Percentiles rank a stretch among this genome's conserved stretches.
These are phyloP conservation scores for Coryphaenoides rupestris DNA, from an alignment of 2,113 vertebrate species.

Conservation along the genomic window DNA sequence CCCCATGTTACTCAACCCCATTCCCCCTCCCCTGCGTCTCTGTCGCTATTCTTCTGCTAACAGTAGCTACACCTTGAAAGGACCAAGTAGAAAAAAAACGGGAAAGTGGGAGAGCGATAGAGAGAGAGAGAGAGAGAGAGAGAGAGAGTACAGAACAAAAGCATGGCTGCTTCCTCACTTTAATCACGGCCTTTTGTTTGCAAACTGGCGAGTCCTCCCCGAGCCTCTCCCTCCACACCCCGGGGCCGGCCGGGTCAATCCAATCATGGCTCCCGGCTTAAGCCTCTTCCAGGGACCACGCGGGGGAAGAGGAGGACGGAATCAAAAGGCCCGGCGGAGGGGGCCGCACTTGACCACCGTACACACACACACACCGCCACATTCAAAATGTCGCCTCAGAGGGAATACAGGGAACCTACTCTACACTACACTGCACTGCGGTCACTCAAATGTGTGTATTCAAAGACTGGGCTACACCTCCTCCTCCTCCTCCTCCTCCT, in stretches of 20 bases:
- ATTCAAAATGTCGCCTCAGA: too few species aligned
- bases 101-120: too few species aligned
- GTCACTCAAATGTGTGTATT: too few species aligned
- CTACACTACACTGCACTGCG: too few species aligned
- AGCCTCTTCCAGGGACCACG: slow-evolving; percentile 12
- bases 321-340: neutral
- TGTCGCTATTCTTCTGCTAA: neutral
- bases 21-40: neutral
- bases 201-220: slow-evolving; percentile 23
- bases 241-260: slow-evolving; percentile 36
- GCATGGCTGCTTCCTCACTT: slow-evolving; percentile 48
- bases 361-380: too few species aligned
- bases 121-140: neutral
- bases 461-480: too few species aligned
- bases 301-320: neutral
- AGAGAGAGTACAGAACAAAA: neutral
- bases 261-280: slow-evolving; percentile 32
- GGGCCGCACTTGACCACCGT: slow-evolving; percentile 10
- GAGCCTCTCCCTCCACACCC: slow-evolving; percentile 21
- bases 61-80: neutral
- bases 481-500: too few species aligned
- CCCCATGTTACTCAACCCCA: neutral
- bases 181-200: slow-evolving; percentile 55
- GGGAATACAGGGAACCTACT: too few species aligned
- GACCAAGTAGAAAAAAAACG: neutral